These are phyloP conservation scores for Idaea biselata DNA, from an alignment of 2,888 invertebrate genomes.

Conservation along the genomic window DNA sequence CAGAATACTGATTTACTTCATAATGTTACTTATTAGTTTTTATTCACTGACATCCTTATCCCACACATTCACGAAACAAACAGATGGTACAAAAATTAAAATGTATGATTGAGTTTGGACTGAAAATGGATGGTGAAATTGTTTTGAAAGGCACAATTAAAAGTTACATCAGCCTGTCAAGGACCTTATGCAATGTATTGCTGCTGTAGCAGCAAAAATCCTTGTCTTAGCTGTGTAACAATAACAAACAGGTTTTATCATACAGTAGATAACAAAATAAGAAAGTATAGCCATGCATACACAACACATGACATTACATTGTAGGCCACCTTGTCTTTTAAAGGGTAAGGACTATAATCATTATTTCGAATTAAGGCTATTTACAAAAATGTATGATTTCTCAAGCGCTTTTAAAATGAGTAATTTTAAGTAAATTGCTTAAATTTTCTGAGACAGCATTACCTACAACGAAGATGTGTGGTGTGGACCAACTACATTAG, in stretches of 20 bases:
- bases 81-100: not conserved
- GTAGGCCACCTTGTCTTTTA: constrained; percentile 10
- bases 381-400: not conserved
- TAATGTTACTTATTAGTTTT: constrained; percentile 17
- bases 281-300: constrained; percentile 5
- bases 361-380: not conserved
- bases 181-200: not conserved
- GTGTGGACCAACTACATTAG: not conserved
- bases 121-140: constrained; percentile 64
- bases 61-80: constrained; percentile 5
- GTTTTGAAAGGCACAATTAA: constrained; percentile 67
- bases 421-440: not conserved
- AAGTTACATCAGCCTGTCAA: constrained; percentile 10
- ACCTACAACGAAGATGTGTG: not conserved
- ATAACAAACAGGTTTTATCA: not conserved
- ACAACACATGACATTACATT: not conserved
- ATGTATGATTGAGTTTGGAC: constrained; percentile 38
- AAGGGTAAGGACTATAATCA: not conserved
- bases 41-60: constrained; percentile 14
- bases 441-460: not conserved
- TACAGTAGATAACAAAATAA: constrained; percentile 4
- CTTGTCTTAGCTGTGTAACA: constrained; percentile 11
- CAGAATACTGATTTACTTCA: constrained; percentile 16
- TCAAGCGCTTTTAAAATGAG: not conserved
- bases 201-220: not conserved